Percentiles rank a stretch among this genome's conserved stretches.
These are phyloP conservation scores for Cheilosia vulpina DNA, from an alignment of 2,888 invertebrate species.

Conservation along the genomic window DNA sequence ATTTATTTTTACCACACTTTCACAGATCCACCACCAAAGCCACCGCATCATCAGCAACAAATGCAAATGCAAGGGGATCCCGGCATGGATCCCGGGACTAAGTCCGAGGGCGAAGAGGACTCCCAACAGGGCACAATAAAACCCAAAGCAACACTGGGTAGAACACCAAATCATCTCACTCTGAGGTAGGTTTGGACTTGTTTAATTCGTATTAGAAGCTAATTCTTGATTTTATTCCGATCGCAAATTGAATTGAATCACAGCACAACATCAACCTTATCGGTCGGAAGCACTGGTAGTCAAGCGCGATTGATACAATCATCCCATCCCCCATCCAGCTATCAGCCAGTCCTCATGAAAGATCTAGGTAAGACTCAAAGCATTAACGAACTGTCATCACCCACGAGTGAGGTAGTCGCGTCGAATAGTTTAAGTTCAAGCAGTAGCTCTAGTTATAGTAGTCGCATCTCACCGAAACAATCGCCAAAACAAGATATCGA, in stretches of 20 bases:
- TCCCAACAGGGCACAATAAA: conserved; percentile 88
- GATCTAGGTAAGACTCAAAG: conserved; percentile 91
- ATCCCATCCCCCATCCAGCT: conserved; percentile 95
- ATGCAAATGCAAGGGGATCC: conserved; percentile 82
- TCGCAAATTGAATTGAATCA: conserved; percentile 53
- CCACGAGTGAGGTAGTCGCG: conserved; percentile 76
- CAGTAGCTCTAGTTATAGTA: conserved; percentile 79
- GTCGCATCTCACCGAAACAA: conserved; percentile 81
- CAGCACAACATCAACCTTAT: conserved; percentile 96
- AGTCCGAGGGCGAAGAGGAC: conserved; percentile 94
- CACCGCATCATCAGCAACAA: conserved; percentile 83
- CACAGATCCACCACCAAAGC: conserved; percentile 77
- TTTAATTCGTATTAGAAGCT: conserved; percentile 26
- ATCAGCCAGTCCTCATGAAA: conserved; percentile 94
- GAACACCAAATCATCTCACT: conserved; percentile 96
- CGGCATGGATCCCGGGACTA: conserved; percentile 89
- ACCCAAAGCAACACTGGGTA: conserved; percentile 89
- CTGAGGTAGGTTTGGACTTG: conserved; percentile 85
- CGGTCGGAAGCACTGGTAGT: conserved; percentile 96
- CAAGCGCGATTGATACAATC: conserved; percentile 97
- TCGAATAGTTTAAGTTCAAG: conserved; percentile 80
- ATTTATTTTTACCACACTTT: conserved; percentile 1
- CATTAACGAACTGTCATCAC: conserved; percentile 78
- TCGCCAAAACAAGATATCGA: conserved; percentile 83
- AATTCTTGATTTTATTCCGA: conserved; percentile 53